A percentile compares a stretch with the other conserved stretches of the same genome.
Conservation (phyloP, 2,888 invertebrate genomes). For the Opisthograptis luteolata region DNA sequence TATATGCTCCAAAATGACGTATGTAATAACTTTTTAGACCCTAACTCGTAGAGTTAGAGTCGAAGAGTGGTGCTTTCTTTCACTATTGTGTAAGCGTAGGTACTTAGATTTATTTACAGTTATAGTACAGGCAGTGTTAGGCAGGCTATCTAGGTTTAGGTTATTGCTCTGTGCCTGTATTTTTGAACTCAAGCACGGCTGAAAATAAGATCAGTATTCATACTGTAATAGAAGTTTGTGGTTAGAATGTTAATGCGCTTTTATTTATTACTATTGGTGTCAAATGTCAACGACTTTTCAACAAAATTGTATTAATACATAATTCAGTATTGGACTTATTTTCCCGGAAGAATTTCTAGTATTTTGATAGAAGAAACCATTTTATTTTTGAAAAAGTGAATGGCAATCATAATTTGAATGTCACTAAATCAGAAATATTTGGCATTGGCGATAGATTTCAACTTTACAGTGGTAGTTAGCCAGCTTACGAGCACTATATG, state of each 20-base stretch:
- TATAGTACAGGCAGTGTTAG: conserved; percentile 20
- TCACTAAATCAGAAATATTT: too few species aligned
- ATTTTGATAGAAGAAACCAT: too few species aligned
- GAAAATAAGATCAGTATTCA: conserved; percentile 28
- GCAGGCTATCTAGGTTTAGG: conserved; percentile 26
- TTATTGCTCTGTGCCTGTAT: conserved; percentile 26
- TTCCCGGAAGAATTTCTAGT: neutral
- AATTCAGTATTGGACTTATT: conserved; percentile 8
- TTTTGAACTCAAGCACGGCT: conserved; percentile 23
- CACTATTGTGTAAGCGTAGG: conserved; percentile 26
- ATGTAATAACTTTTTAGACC: conserved; percentile 23
- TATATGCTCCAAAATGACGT: conserved; percentile 25
- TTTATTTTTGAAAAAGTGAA: too few species aligned
- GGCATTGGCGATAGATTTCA: too few species aligned
- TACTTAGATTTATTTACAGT: conserved; percentile 29
- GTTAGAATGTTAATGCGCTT: conserved; percentile 26
- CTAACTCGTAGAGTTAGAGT: conserved; percentile 24
- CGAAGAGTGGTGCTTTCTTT: conserved; percentile 17
- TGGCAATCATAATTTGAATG: too few species aligned
- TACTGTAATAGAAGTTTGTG: conserved; percentile 9
- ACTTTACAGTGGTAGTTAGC: too few species aligned
- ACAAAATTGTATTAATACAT: conserved; percentile 2
- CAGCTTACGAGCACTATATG: too few species aligned
- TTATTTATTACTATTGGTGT: conserved; percentile 21
- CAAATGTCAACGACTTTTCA: conserved; percentile 25